Evolutionary conservation across 2,113 vertebrate species (phyloP), one percentile per base, ranked within the genome.

Genomic region (Smithornis capensis): DNA sequence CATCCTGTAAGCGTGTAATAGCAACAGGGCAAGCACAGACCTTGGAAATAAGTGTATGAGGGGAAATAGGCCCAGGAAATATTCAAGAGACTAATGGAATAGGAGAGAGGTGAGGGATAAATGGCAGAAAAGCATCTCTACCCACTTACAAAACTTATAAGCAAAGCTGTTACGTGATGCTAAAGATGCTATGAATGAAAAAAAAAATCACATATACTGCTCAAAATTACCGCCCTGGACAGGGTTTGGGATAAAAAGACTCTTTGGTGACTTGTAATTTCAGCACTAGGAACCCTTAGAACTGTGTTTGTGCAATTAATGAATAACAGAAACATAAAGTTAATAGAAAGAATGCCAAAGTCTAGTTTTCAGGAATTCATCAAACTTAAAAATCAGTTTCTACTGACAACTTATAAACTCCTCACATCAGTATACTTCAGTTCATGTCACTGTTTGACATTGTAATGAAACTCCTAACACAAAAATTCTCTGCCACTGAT

Each of bases 401-500:
- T 70, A 35, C 18, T 16, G 38, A n/a, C 12, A 62, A 7, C 4
- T 62, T 52, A 59, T 28, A 49, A 67, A 45, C 9, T 59, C 23
- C 37, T 5, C 27, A 28, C 15, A 33, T 23, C 29, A 3, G 3
- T 14, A 6, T 8, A 5, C 17, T 31, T 67, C 8, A 71, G 21
- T 19, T 40, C 24, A 44, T 22, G 27, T 60, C 50, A 19, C 25
- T 25, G 8, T 29, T 87, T 29, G 4, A 9, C 12, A 9, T 60
- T 40, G 29, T 22, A 14, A 10, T 44, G 24, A 64, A 85, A 69
- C 28, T 31, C 28, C 35, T n/a, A 18, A 62, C 33, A 78, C 16
- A 42, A 38, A 7, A 19, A 31, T 11, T 3, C 6, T 6, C 7
- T 19, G 4, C 4, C 40, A 4, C 16, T 37, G 18, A n/a, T 0